phyloP scores from a whole-genome alignment of 2,888 invertebrate genomes.

The Copidosoma aretas region DNA sequence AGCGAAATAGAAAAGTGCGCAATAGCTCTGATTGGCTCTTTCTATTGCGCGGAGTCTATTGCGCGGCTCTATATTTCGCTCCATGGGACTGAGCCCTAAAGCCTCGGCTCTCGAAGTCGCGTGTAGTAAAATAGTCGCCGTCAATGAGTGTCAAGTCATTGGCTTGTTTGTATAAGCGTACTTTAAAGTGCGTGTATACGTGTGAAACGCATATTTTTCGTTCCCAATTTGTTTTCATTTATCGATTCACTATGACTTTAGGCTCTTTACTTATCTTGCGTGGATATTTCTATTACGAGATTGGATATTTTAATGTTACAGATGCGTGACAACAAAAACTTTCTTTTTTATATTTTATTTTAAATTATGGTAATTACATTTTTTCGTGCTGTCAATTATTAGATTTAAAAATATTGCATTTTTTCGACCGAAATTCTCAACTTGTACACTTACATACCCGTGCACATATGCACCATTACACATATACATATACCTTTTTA shows the following conservation, averaged over 20 bases:
- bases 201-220: too few species aligned
- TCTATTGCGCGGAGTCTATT: too few species aligned
- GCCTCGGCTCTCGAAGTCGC: constrained; percentile 37
- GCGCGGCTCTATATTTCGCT: too few species aligned
- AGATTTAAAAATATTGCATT: too few species aligned
- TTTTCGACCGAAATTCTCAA: too few species aligned
- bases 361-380: too few species aligned
- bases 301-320: neutral
- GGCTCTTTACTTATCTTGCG: neutral
- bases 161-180: constrained; percentile 24
- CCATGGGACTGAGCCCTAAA: too few species aligned
- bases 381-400: too few species aligned
- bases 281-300: neutral
- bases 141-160: neutral
- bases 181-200: constrained; percentile 25
- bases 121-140: constrained; percentile 34
- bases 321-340: neutral
- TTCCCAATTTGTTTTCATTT: too few species aligned
- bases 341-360: neutral
- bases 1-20: constrained; percentile 29
- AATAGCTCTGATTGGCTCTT: too few species aligned
- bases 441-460: neutral
- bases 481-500: constrained; percentile 13
- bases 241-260: too few species aligned
- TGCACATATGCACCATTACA: neutral